Evolutionary conservation across 2,113 vertebrate species (phyloP).

Genomic region (Eptesicus fuscus): DNA sequence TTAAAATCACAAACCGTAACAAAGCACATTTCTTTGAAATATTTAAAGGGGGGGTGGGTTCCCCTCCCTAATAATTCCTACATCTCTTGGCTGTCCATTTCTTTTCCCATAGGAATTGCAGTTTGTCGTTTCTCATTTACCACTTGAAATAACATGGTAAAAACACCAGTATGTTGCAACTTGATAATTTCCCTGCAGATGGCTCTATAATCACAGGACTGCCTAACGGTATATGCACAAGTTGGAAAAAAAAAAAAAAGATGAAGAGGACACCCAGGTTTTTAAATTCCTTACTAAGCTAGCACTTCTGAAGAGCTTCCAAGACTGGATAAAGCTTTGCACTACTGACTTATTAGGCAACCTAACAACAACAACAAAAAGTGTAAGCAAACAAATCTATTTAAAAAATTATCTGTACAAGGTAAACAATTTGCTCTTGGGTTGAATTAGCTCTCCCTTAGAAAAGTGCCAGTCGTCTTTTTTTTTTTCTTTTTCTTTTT

Average conservation of each 20-base stretch:
- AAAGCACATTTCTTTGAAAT: background rate
- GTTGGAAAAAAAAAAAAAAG: background rate
- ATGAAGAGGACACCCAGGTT: background rate
- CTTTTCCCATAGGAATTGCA: background rate
- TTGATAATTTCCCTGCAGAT: conserved; percentile 80
- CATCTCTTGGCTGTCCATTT: conserved; percentile 35
- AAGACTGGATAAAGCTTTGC: background rate
- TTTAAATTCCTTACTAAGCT: conserved; percentile 15
- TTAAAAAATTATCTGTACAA: conserved; percentile 79
- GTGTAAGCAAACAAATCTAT: conserved; percentile 65
- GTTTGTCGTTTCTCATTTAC: conserved; percentile 63
- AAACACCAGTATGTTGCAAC: conserved; percentile 61
- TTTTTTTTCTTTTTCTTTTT: conserved; percentile 65
- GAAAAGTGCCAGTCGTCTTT: conserved; percentile 75
- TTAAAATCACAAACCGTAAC: background rate
- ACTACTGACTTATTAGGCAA: conserved; percentile 22
- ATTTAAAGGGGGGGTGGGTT: background rate
- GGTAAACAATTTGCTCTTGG: conserved; percentile 77
- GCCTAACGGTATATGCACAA: background rate
- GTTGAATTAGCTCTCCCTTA: conserved; percentile 69
- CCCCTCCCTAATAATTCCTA: conserved; percentile 14
- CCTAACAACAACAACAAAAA: conserved; percentile 57
- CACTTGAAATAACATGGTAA: conserved; percentile 27
- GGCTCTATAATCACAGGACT: conserved; percentile 81
- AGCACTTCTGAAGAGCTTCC: background rate